Evolutionary conservation across 2,113 vertebrate species (phyloP).

Genomic region (Sylvia atricapilla): DNA sequence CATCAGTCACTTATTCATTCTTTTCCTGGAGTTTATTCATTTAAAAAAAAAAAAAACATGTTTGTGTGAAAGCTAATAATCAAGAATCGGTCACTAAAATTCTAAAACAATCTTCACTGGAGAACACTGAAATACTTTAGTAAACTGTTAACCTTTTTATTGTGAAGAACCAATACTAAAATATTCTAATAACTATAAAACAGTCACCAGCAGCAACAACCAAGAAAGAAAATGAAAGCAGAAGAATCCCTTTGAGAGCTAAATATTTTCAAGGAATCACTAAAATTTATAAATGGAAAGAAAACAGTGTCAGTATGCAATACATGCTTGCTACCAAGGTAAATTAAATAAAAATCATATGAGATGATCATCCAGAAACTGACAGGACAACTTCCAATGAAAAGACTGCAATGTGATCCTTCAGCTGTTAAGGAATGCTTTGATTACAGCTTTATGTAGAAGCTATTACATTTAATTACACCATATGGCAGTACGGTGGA

Average conservation of each 20-base stretch:
- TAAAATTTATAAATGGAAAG: background rate
- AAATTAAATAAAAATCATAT: background rate
- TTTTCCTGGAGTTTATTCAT: background rate
- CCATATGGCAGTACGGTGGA: conserved; percentile 51
- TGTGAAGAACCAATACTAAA: background rate
- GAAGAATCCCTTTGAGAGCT: background rate
- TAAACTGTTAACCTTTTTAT: background rate
- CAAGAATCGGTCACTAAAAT: background rate
- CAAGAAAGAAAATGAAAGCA: background rate
- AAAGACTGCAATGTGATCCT: background rate
- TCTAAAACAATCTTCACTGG: background rate
- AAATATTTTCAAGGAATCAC: background rate
- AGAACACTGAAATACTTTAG: background rate
- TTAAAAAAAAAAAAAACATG: background rate
- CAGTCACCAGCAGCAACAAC: background rate
- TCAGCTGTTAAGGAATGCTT: conserved; percentile 13
- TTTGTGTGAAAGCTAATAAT: background rate
- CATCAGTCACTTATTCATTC: background rate
- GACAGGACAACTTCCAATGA: background rate
- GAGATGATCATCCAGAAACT: background rate
- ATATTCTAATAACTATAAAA: background rate
- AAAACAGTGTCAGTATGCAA: background rate
- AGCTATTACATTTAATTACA: conserved; percentile 11
- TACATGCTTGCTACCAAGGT: background rate
- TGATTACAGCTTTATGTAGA: background rate